phyloP scores from a whole-genome alignment of 2,888 invertebrate species.

The Epirrita christyi region DNA sequence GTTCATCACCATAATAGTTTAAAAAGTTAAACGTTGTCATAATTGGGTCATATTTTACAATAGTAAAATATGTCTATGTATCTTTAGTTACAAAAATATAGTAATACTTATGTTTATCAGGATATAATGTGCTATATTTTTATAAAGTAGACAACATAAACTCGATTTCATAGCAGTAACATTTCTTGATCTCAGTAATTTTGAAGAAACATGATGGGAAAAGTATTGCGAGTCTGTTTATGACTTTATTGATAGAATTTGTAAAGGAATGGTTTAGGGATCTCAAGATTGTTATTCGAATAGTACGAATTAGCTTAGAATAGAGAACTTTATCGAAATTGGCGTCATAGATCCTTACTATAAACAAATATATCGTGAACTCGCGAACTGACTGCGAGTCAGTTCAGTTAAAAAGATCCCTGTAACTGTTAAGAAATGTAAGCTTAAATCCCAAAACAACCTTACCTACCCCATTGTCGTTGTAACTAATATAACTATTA shows the following conservation, averaged over 20 bases:
- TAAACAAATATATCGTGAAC: conserved; percentile 23
- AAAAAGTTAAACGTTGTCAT: too few relatives aligned
- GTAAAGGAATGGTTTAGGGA: conserved; percentile 19
- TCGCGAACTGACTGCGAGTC: background rate
- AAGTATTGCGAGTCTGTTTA: conserved; percentile 31
- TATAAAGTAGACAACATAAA: conserved; percentile 19
- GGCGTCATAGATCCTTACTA: background rate
- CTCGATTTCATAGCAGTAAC: background rate
- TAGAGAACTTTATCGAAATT: conserved; percentile 22
- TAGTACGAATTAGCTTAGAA: conserved; percentile 35
- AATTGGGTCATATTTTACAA: background rate
- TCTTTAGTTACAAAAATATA: conserved; percentile 4
- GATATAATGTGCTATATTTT: conserved; percentile 20
- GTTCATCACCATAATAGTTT: too few relatives aligned
- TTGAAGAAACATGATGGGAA: background rate
- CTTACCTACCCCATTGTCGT: conserved; percentile 50
- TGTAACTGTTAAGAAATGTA: conserved; percentile 28
- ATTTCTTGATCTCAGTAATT: background rate
- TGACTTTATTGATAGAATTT: conserved; percentile 35
- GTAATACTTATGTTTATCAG: conserved; percentile 14
- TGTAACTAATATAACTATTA: conserved; percentile 36
- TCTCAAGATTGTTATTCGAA: conserved; percentile 29
- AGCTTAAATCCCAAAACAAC: conserved; percentile 36
- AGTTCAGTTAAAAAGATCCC: conserved; percentile 31
- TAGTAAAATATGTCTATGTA: conserved; percentile 4